phyloP scores from a whole-genome alignment of 2,797 vertebrate species.

The Poecilia velifera region DNA sequence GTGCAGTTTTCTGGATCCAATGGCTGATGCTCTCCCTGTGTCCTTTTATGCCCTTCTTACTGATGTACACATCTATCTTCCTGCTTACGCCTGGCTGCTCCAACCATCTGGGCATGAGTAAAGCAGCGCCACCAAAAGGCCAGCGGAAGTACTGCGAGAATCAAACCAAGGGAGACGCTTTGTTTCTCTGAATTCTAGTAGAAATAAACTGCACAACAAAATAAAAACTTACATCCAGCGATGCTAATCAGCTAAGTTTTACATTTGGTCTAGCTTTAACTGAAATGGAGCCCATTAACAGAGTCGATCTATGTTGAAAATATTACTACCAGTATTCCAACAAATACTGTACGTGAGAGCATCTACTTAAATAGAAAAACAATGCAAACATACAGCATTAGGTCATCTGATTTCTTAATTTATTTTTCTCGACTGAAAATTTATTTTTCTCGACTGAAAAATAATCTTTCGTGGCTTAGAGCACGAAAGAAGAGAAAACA shows the following conservation, averaged over 20 bases:
- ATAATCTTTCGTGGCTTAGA: too few species aligned
- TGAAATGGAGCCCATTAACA: not conserved
- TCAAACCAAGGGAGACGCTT: not conserved
- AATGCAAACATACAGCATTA: not conserved
- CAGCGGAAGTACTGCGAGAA: conserved; percentile 47
- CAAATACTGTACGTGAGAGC: conserved; percentile 22
- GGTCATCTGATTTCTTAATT: not conserved
- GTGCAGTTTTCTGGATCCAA: not conserved
- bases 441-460: not conserved
- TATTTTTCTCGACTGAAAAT: not conserved
- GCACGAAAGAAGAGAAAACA: not conserved
- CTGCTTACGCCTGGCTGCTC: conserved; percentile 54
- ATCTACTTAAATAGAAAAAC: not conserved
- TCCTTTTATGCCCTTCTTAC: conserved; percentile 72
- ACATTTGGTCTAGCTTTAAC: not conserved
- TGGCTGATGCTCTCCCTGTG: conserved; percentile 27
- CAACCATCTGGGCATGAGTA: conserved; percentile 50
- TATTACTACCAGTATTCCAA: not conserved
- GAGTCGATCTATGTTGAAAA: not conserved
- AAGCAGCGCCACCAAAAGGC: conserved; percentile 59
- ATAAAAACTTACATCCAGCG: not conserved
- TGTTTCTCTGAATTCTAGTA: not conserved
- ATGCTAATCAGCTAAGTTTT: not conserved
- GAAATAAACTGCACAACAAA: not conserved
- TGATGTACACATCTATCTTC: conserved; percentile 65